Evolutionary conservation across 2,113 vertebrate genomes (phyloP).

Genomic region (Pituophis catenifer): DNA sequence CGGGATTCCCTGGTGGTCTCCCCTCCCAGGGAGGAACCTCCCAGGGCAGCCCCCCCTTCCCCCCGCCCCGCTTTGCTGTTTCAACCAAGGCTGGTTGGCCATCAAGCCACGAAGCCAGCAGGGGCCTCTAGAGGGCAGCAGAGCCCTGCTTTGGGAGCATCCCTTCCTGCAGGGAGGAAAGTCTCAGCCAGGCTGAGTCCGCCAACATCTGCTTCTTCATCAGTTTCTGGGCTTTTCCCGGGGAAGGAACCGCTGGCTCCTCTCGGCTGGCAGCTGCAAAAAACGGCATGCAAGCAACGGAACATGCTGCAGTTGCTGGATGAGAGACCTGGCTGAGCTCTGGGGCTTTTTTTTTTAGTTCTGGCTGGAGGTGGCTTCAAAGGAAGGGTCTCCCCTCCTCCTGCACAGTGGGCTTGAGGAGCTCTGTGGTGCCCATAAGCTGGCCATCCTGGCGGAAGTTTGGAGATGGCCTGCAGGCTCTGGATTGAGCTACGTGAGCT

Average conservation of each 20-base stretch:
- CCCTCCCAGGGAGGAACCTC: background rate
- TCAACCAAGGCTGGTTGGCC: too few species aligned
- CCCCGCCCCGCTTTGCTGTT: background rate
- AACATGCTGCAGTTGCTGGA: background rate
- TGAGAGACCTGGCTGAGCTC: background rate
- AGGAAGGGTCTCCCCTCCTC: background rate
- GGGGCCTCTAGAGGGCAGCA: background rate
- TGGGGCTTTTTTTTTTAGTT: background rate
- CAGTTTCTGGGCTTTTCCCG: background rate
- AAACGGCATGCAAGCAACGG: background rate
- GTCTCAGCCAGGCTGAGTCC: background rate
- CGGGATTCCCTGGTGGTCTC: background rate
- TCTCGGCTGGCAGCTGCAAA: background rate
- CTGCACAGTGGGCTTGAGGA: background rate
- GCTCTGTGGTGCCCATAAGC: background rate
- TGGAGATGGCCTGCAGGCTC: background rate
- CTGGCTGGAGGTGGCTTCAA: background rate
- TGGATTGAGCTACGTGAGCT: background rate
- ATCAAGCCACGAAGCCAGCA: fast-evolving
- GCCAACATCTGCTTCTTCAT: background rate
- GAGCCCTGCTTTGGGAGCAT: background rate
- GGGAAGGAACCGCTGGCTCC: background rate
- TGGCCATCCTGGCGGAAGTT: background rate
- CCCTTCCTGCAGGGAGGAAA: background rate
- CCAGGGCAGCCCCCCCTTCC: too few species aligned